phyloP scores from a whole-genome alignment of 2,113 vertebrate genomes.

The Uria aalge region DNA sequence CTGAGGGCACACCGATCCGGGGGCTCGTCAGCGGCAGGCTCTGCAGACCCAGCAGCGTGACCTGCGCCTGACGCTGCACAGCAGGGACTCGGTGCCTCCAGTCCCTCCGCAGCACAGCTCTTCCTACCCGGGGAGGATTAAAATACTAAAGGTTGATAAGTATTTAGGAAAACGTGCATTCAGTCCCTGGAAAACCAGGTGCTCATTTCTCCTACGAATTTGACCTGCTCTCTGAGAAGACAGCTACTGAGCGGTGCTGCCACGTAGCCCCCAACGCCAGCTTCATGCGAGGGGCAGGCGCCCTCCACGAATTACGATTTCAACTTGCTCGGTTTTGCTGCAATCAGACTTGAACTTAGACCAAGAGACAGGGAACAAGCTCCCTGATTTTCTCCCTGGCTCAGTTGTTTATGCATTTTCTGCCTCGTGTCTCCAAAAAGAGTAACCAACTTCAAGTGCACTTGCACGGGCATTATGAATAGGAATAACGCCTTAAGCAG shows the following conservation, averaged over 20 bases:
- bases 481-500: constrained; percentile 39
- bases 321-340: not conserved
- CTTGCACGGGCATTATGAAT: constrained; percentile 19
- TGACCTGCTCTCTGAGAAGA: not conserved
- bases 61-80: not conserved
- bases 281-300: not conserved
- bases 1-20: rapidly evolving
- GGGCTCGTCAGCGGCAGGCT: rapidly evolving
- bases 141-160: not conserved
- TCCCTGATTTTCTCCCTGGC: not conserved
- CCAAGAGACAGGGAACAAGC: not conserved
- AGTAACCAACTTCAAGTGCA: constrained; percentile 31
- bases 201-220: not conserved
- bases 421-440: constrained; percentile 21
- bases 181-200: not conserved
- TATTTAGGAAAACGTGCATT: not conserved
- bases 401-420: not conserved
- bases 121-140: not conserved
- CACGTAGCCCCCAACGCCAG: rapidly evolving
- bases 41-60: not conserved
- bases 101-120: not conserved
- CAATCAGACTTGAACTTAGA: not conserved
- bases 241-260: not conserved
- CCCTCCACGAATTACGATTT: not conserved
- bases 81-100: not conserved